A percentile compares a stretch with the other conserved stretches of the same genome.
Conservation (phyloP, 2,888 invertebrate genomes). For the Tenthredo scrophulariae region DNA sequence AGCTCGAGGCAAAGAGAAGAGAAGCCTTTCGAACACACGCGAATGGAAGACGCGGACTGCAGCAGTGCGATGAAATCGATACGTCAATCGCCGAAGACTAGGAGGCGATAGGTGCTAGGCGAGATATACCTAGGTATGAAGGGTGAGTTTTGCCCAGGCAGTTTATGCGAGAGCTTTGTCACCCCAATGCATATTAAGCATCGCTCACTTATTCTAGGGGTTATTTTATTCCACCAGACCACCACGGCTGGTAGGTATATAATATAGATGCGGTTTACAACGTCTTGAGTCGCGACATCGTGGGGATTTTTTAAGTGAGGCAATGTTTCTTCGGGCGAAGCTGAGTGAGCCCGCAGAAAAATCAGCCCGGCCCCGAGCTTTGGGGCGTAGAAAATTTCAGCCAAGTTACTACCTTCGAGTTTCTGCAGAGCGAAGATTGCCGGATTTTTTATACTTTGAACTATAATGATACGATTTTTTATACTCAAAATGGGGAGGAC, state of each 20-base stretch:
- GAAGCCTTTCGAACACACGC: conserved; percentile 33
- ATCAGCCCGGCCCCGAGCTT: not conserved
- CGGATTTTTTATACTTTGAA: not conserved
- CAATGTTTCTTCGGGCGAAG: not conserved
- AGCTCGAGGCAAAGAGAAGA: not conserved
- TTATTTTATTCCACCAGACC: not conserved
- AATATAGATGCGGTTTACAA: conserved; percentile 34
- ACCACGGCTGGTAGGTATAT: not conserved
- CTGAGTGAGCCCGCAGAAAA: not conserved
- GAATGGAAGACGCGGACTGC: conserved; percentile 65
- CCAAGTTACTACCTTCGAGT: not conserved
- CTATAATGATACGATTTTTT: not conserved
- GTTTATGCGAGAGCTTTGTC: conserved; percentile 28
- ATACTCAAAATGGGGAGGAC: not conserved
- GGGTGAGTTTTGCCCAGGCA: not conserved
- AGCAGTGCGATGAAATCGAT: conserved; percentile 71
- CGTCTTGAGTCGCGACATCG: conserved; percentile 9
- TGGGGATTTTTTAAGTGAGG: not conserved
- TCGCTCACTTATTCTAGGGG: conserved; percentile 21
- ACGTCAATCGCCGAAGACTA: conserved; percentile 69
- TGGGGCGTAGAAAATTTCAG: not conserved
- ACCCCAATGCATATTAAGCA: conserved; percentile 46
- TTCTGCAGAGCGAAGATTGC: not conserved
- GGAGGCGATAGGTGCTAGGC: conserved; percentile 57
- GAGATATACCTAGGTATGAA: not conserved